Evolutionary conservation across 2,888 invertebrate species (phyloP).

Genomic region (Drosophila multiciliata): DNA sequence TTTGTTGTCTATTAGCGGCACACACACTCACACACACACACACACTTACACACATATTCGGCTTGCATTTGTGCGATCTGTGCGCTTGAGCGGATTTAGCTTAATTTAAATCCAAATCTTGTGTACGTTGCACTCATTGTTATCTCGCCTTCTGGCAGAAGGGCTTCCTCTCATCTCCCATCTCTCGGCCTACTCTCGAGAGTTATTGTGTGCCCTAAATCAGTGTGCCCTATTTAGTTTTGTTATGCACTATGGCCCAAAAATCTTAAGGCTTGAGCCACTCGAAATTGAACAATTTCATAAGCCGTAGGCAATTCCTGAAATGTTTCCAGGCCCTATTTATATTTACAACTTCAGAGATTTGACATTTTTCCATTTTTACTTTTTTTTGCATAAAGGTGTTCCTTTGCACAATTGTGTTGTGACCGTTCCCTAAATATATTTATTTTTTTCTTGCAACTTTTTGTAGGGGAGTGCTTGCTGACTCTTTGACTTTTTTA

Average conservation of each 20-base stretch:
- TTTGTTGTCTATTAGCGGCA: conserved; percentile 74
- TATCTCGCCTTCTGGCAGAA: conserved; percentile 21
- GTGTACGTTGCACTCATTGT: conserved; percentile 54
- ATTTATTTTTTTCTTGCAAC: not conserved
- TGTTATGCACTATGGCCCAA: conserved; percentile 28
- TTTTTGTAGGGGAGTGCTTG: not conserved
- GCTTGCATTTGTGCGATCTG: conserved; percentile 27
- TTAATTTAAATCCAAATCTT: conserved; percentile 79
- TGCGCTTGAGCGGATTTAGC: conserved; percentile 76
- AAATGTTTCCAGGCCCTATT: conserved; percentile 15
- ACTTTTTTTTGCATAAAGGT: conserved; percentile 1
- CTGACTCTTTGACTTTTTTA: not conserved
- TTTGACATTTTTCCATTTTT: conserved; percentile 52
- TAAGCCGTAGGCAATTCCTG: conserved; percentile 44
- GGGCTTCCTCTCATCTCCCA: not conserved
- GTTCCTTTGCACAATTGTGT: not conserved
- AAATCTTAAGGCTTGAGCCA: conserved; percentile 36
- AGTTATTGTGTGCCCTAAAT: conserved; percentile 35
- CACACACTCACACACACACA: conserved; percentile 25
- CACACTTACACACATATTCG: conserved; percentile 4
- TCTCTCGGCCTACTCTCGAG: conserved; percentile 16
- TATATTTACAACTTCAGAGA: conserved; percentile 9
- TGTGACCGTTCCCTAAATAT: not conserved
- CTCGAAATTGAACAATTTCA: conserved; percentile 50
- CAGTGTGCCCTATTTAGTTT: conserved; percentile 48